phyloP scores from a whole-genome alignment of 2,888 invertebrate species.

The Drosophila barbarae region DNA sequence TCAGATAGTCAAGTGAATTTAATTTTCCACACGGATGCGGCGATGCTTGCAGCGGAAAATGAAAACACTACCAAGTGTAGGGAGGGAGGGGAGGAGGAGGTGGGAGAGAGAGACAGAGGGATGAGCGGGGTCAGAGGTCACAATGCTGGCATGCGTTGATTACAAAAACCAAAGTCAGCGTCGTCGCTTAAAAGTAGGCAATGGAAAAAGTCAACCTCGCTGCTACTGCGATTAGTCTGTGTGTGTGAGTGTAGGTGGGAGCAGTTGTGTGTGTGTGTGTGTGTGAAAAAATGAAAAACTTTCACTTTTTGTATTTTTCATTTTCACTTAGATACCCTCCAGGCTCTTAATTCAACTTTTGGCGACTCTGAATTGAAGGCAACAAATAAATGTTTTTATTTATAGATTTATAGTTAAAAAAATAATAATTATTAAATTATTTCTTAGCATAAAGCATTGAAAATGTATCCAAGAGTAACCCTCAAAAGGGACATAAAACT shows the following conservation, averaged over 20 bases:
- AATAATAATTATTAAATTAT: no score
- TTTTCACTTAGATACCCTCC: conserved; percentile 9
- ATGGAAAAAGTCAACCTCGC: conserved; percentile 47
- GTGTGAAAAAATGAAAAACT: conserved; percentile 51
- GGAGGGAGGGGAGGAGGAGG: not conserved
- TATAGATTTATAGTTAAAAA: not conserved
- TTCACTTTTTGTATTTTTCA: conserved; percentile 42
- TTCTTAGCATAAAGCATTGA: not conserved
- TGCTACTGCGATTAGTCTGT: conserved; percentile 22
- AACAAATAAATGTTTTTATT: not conserved
- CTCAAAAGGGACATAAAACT: not conserved
- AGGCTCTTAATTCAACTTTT: not conserved
- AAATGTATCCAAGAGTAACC: fast-evolving
- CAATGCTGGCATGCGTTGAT: conserved; percentile 52
- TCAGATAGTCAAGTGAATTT: conserved; percentile 62
- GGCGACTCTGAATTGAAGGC: not conserved
- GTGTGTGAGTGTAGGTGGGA: conserved; percentile 30
- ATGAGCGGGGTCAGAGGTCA: conserved; percentile 7
- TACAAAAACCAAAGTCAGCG: conserved; percentile 46
- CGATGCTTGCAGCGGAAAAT: conserved; percentile 46
- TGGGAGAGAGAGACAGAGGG: not conserved
- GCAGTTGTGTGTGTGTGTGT: conserved; percentile 4
- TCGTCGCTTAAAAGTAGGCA: conserved; percentile 53
- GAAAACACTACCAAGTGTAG: conserved; percentile 34
- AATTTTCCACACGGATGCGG: conserved; percentile 72